Evolutionary conservation across 2,113 vertebrate species (phyloP).

Genomic region (Anarrhichthys ocellatus): DNA sequence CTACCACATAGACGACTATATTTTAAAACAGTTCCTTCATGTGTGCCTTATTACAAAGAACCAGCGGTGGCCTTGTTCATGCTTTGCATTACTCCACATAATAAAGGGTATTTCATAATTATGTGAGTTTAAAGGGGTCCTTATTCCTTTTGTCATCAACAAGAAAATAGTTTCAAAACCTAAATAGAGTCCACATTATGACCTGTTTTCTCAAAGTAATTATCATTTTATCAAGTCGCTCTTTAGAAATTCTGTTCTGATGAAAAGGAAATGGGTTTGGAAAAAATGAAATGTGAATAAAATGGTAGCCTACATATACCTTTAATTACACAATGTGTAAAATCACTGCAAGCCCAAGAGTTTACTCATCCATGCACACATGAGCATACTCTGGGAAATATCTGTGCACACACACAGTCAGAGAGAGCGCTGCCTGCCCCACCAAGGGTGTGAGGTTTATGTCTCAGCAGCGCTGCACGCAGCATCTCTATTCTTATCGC

Average conservation of each 20-base stretch:
- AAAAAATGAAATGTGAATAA: neutral
- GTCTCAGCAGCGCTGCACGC: conserved; percentile 83
- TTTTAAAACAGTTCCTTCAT: neutral
- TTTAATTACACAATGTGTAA: conserved; percentile 28
- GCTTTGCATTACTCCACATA: neutral
- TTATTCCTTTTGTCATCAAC: neutral
- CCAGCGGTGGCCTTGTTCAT: neutral
- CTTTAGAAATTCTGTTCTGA: neutral
- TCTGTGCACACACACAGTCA: conserved; percentile 42
- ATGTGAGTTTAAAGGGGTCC: conserved; percentile 8
- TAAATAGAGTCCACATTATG: neutral
- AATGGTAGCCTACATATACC: conserved; percentile 26
- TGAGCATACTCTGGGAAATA: conserved; percentile 47
- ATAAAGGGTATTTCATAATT: neutral
- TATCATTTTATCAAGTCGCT: neutral
- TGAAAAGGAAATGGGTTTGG: neutral
- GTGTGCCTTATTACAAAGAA: neutral
- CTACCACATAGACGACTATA: neutral
- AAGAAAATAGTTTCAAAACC: neutral
- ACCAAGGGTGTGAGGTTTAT: conserved; percentile 83
- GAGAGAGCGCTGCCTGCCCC: conserved; percentile 66
- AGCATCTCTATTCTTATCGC: conserved; percentile 87
- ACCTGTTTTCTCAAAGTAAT: neutral
- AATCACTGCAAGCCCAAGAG: conserved; percentile 20
- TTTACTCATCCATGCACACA: conserved; percentile 62